These are phyloP conservation scores for Stichopus chloronotus DNA, from an alignment of 35 echinoderm and acorn worm species.

Conservation along the genomic window DNA sequence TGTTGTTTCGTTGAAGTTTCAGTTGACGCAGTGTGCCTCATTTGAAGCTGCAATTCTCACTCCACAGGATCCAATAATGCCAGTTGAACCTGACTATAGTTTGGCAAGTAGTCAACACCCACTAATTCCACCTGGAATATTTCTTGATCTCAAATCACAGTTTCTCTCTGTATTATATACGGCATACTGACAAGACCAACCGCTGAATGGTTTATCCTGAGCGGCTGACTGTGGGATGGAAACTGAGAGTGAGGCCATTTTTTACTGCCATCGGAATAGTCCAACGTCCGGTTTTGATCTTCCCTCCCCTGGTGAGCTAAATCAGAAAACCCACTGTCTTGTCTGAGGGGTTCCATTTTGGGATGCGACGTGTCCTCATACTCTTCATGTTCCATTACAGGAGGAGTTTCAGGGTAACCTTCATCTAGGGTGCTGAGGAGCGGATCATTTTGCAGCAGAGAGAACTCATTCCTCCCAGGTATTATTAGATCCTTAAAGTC, in stretches of 20 bases:
- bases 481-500: neutral
- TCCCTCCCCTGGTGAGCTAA: neutral
- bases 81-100: too few species aligned
- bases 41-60: too few species aligned
- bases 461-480: neutral
- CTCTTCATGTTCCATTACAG: too few species aligned
- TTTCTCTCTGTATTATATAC: neutral
- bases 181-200: neutral
- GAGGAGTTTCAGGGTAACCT: neutral
- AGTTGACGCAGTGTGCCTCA: too few species aligned
- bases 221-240: neutral
- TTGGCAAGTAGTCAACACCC: too few species aligned
- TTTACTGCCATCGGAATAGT: neutral
- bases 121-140: too few species aligned
- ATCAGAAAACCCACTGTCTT: neutral
- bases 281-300: neutral
- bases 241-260: neutral
- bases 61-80: too few species aligned
- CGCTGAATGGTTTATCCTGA: neutral
- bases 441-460: neutral
- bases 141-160: neutral
- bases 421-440: neutral
- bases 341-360: neutral
- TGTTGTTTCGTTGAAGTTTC: too few species aligned
- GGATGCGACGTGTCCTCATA: neutral